These are phyloP conservation scores for Nemotelus pantherinus DNA, from an alignment of 2,888 invertebrate species.

Conservation along the genomic window DNA sequence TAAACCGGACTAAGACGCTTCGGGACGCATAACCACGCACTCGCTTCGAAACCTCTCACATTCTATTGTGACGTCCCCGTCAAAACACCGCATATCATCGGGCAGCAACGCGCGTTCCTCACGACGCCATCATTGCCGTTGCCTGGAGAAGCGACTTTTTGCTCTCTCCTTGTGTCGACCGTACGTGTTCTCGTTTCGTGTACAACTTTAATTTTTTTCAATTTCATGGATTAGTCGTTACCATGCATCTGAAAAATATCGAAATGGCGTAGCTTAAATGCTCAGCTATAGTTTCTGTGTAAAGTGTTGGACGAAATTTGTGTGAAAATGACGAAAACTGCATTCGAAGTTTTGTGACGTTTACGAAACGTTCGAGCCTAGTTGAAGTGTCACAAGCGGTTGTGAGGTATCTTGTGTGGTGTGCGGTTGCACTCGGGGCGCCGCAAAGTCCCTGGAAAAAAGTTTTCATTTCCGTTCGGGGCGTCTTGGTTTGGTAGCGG, in stretches of 20 bases:
- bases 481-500: neutral
- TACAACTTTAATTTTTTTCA: constrained; percentile 19
- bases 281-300: constrained; percentile 4
- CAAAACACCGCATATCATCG: too few species aligned
- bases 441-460: neutral
- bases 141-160: constrained; percentile 41
- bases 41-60: too few species aligned
- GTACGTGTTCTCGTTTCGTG: constrained; percentile 12
- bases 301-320: constrained; percentile 10
- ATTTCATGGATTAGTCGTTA: constrained; percentile 7
- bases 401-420: neutral
- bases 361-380: constrained; percentile 1
- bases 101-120: neutral
- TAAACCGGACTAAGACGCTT: too few species aligned
- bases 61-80: too few species aligned
- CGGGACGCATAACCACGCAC: too few species aligned
- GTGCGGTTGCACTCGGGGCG: neutral
- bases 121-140: constrained; percentile 29
- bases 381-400: constrained; percentile 36
- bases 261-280: neutral
- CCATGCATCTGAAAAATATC: constrained; percentile 8
- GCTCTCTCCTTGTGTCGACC: constrained; percentile 42
- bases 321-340: constrained; percentile 29
- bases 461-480: constrained; percentile 4
- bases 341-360: constrained; percentile 27